These are phyloP conservation scores for Oncorhynchus mykiss DNA, from an alignment of 2,113 vertebrate genomes.

Conservation along the genomic window DNA sequence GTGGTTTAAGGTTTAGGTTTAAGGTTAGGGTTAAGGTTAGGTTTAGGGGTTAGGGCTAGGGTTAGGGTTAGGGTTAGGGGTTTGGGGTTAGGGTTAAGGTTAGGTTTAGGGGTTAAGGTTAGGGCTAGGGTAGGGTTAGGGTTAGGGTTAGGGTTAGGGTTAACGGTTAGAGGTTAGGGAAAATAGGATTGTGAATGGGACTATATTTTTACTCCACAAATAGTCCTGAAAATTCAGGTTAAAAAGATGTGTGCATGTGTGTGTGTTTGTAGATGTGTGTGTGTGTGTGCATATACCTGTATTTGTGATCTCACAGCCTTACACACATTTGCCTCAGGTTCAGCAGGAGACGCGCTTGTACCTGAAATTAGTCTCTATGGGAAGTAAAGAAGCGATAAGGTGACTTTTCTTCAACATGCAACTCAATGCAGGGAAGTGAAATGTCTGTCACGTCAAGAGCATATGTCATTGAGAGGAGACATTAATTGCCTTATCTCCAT, in stretches of 20 bases:
- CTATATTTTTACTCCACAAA: too few relatives aligned
- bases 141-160: too few relatives aligned
- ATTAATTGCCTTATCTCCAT: conserved; percentile 72
- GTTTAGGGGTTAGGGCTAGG: too few relatives aligned
- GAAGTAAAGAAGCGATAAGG: conserved; percentile 43
- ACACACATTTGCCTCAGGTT: conserved; percentile 38
- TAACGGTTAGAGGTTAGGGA: too few relatives aligned
- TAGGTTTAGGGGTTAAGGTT: too few relatives aligned
- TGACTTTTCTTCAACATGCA: conserved; percentile 2
- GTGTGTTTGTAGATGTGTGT: background rate
- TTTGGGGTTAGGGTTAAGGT: too few relatives aligned
- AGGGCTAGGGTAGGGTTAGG: too few relatives aligned
- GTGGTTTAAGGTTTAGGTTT: too few relatives aligned
- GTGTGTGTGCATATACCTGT: background rate
- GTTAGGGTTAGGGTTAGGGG: too few relatives aligned
- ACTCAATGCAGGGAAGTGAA: conserved; percentile 44
- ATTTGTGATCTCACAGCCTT: conserved; percentile 34
- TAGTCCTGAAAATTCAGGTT: too few relatives aligned
- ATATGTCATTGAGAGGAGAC: conserved; percentile 70
- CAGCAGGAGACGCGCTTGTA: conserved; percentile 42
- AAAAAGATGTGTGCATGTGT: background rate
- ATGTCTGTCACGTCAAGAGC: conserved; percentile 68
- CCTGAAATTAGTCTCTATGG: conserved; percentile 70
- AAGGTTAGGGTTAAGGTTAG: too few relatives aligned
- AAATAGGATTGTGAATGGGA: too few relatives aligned